Evolutionary conservation across 1,140 invertebrate genomes (phyloP).

Genomic region (Trichonephila clavipes): DNA sequence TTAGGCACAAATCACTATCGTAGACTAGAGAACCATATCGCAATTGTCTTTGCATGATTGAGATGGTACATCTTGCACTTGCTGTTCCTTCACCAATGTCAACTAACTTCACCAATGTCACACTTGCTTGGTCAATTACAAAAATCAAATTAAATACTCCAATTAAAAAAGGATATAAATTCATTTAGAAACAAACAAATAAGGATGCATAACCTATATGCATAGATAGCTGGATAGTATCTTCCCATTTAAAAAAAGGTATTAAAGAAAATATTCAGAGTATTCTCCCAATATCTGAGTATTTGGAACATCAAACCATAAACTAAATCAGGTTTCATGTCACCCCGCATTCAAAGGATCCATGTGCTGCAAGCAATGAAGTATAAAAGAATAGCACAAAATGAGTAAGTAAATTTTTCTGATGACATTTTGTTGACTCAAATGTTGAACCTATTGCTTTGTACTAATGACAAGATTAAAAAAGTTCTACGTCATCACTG

Average conservation of each 20-base stretch:
- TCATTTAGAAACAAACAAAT: background rate
- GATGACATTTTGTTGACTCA: conserved; percentile 66
- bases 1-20: background rate
- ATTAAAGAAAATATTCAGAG: background rate
- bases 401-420: conserved; percentile 61
- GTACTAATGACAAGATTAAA: conserved; percentile 56
- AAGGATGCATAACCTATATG: conserved; percentile 1
- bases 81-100: background rate
- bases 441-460: conserved; percentile 54
- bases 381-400: conserved; percentile 54
- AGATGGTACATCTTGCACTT: background rate
- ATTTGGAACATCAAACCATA: background rate
- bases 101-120: background rate
- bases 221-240: background rate
- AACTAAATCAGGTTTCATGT: background rate
- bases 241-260: background rate
- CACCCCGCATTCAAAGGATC: conserved; percentile 56
- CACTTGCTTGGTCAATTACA: background rate
- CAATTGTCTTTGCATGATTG: too few species aligned
- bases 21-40: background rate
- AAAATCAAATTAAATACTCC: background rate
- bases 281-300: background rate
- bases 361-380: conserved; percentile 73
- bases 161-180: background rate
- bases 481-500: conserved; percentile 68